These are phyloP conservation scores for Lasioglossum pauxillum DNA, from an alignment of 2,888 invertebrate species.

Conservation along the genomic window DNA sequence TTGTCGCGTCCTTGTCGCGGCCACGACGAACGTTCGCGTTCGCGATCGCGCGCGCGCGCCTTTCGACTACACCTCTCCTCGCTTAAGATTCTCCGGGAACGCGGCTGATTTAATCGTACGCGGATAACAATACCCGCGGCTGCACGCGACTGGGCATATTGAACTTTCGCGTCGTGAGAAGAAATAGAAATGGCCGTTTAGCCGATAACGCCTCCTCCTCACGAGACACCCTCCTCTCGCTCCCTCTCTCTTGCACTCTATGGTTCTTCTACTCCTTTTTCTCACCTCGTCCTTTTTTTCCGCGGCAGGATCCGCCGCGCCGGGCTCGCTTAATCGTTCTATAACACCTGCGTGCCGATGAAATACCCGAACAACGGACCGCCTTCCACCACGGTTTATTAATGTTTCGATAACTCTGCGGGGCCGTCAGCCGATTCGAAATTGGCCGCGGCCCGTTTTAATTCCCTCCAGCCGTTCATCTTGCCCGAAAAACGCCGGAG, in stretches of 20 bases:
- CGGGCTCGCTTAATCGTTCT: slow-evolving; percentile 29
- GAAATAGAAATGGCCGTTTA: slow-evolving; percentile 63
- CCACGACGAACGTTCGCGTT: slow-evolving; percentile 25
- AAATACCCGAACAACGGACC: slow-evolving; percentile 7
- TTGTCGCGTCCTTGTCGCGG: slow-evolving; percentile 56
- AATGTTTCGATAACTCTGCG: slow-evolving; percentile 13
- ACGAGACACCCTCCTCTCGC: neutral
- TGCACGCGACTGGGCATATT: slow-evolving; percentile 63
- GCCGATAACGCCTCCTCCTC: slow-evolving; percentile 45
- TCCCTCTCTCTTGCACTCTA: neutral
- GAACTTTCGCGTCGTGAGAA: slow-evolving; percentile 63
- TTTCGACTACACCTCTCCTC: slow-evolving; percentile 18
- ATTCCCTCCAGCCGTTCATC: neutral
- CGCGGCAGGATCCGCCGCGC: slow-evolving; percentile 18
- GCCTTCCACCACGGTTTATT: neutral
- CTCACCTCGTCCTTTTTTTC: slow-evolving; percentile 8
- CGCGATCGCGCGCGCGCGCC: neutral
- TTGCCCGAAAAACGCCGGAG: neutral
- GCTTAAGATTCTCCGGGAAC: slow-evolving; percentile 64
- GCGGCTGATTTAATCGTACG: slow-evolving; percentile 64
- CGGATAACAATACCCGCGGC: slow-evolving; percentile 62
- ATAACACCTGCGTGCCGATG: slow-evolving; percentile 46
- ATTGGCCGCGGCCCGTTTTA: neutral
- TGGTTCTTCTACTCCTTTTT: neutral
- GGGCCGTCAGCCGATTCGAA: neutral